Evolutionary conservation across 2,113 vertebrate species (phyloP), one percentile per base, ranked within the genome.

Genomic region (Phainopepla nitens): DNA sequence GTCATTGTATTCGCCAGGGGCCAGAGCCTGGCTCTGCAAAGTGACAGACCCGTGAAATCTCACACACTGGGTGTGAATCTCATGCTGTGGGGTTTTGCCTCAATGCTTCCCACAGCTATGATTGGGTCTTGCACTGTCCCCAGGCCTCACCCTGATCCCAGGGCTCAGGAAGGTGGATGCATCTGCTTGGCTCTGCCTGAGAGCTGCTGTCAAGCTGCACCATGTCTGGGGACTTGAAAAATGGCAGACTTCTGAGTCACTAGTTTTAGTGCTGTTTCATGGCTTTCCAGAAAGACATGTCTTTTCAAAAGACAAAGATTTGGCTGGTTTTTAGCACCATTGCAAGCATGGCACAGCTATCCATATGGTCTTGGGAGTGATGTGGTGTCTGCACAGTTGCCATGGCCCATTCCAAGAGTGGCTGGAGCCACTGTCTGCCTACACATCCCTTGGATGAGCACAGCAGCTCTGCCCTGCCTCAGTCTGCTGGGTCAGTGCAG

Each of bases 81-180:
- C 8, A 0, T 6, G 0, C 88, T 7, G 2, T 25, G 54, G 42
- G 44, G 0, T 72, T 94, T 93, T 69, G 49, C 82, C 78, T 79
- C 81, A 64, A 2, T 1, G 24, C 73, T 66, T 93, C 62, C 82
- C 1, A 1, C 49, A 82, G 61, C 45, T 41, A 4, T 1, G 4
- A 29, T 6, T 20, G 20, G 11, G 11, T 50, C 45, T 69, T 12
- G 20, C 61, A 53, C 42, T 44, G 39, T 45, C 41, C 44, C 33
- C 2, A 8, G 22, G 14, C 25, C 70, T 71, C 36, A 27, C 1
- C 11, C 21, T 1, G 0, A 2, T 77, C 28, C 64, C 4, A 14
- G 23, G 45, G 57, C 53, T 76, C 33, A 9, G 21, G 10, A 4
- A 2, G 0, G 29, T 54, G 65, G 27, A 18, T 47, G 44, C 2